Percentiles rank a stretch among this genome's conserved stretches.
Evolutionary conservation across 1,140 invertebrate species (phyloP).

Genomic region (Teleopsis dalmanni): DNA sequence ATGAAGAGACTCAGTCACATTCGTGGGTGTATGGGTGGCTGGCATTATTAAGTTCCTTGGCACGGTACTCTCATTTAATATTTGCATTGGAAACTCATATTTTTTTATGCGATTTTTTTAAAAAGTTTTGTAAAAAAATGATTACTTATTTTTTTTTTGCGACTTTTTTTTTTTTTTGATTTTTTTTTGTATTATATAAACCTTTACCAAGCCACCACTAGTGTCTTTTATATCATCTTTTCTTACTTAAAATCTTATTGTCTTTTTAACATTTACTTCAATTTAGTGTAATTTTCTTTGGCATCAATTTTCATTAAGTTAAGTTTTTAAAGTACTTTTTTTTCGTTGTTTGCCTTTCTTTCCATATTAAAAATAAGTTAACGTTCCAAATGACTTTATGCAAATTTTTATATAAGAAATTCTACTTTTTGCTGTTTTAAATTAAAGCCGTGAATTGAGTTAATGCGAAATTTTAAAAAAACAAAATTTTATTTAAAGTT

Average conservation of each 20-base stretch:
- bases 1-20: neutral
- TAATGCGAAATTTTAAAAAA: no score
- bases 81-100: slow-evolving; percentile 10
- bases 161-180: neutral
- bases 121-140: no score
- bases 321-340: neutral
- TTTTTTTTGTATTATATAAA: neutral
- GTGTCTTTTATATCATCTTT: slow-evolving; percentile 4
- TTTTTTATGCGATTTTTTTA: slow-evolving; percentile 4
- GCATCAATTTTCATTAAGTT: slow-evolving; percentile 9
- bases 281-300: neutral
- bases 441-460: no score
- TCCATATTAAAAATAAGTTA: no score
- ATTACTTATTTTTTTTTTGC: no score
- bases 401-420: no score
- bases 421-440: no score
- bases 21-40: neutral
- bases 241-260: neutral
- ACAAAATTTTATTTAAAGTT: no score
- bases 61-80: neutral
- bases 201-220: neutral
- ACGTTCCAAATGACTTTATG: no score
- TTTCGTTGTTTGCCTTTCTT: neutral
- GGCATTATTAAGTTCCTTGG: neutral
- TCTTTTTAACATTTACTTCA: neutral